A percentile compares a stretch with the other conserved stretches of the same genome.
phyloP scores from a whole-genome alignment of 2,113 vertebrate species.

The Nerophis lumbriciformis region DNA sequence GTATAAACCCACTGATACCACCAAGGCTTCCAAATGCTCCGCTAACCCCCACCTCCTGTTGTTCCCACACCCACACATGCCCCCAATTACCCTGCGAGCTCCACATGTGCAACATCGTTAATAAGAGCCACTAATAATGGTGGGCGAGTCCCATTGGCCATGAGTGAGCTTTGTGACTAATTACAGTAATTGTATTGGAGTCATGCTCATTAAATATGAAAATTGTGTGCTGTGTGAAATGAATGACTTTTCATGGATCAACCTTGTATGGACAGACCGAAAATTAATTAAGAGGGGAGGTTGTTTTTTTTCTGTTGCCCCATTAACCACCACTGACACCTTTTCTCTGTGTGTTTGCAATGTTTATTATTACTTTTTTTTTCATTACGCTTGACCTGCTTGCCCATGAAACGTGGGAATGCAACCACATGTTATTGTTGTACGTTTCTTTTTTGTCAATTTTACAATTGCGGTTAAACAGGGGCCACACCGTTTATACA shows the following conservation, averaged over 20 bases:
- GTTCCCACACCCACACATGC: constrained; percentile 59
- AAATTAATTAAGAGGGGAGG: constrained; percentile 60
- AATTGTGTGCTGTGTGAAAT: constrained; percentile 67
- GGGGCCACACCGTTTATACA: not conserved
- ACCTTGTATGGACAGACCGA: constrained; percentile 55
- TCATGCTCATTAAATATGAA: constrained; percentile 74
- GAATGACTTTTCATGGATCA: constrained; percentile 61
- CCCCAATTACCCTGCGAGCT: constrained; percentile 67
- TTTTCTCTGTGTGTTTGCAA: constrained; percentile 10
- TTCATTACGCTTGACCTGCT: constrained; percentile 33
- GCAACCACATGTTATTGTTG: constrained; percentile 48
- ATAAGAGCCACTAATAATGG: constrained; percentile 68
- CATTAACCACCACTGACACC: constrained; percentile 53
- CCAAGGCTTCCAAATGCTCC: constrained; percentile 26
- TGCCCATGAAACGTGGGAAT: constrained; percentile 33
- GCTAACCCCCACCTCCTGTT: constrained; percentile 18
- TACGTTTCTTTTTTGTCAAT: constrained; percentile 14
- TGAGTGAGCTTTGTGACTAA: constrained; percentile 69
- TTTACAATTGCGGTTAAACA: not conserved
- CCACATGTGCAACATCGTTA: constrained; percentile 68
- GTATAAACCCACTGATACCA: constrained; percentile 30
- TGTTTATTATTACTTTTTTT: not conserved
- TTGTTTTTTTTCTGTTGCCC: constrained; percentile 53
- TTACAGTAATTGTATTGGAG: constrained; percentile 73
- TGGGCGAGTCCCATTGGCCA: constrained; percentile 54